phyloP scores from a whole-genome alignment of 2,888 invertebrate genomes.

The Rosalia funebris region DNA sequence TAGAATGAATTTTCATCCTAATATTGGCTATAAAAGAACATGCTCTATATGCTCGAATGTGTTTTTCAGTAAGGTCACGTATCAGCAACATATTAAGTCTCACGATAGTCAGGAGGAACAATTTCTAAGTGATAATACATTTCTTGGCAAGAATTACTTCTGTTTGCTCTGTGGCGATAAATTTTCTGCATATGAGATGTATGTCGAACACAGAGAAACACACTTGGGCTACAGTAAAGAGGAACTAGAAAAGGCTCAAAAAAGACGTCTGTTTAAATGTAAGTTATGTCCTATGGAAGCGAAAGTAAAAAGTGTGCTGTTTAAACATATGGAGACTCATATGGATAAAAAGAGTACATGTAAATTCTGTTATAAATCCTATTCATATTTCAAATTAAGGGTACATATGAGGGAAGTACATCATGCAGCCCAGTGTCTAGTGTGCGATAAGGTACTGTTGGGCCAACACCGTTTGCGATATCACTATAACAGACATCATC shows the following conservation, averaged over 20 bases:
- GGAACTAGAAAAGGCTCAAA: not conserved
- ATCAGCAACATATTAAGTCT: not conserved
- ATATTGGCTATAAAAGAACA: no score
- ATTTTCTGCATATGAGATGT: not conserved
- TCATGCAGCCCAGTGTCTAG: no score
- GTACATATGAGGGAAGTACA: not conserved
- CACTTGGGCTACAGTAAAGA: not conserved
- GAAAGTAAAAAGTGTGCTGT: not conserved
- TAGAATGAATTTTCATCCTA: no score
- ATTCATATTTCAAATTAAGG: not conserved
- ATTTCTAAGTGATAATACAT: no score
- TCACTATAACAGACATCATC: no score
- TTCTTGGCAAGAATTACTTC: not conserved
- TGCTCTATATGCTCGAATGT: not conserved
- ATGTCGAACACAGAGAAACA: not conserved
- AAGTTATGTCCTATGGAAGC: not conserved
- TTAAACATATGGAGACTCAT: not conserved
- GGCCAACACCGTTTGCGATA: not conserved
- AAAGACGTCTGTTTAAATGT: not conserved
- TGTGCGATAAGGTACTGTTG: not conserved
- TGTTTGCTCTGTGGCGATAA: not conserved
- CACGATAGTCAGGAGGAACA: not conserved
- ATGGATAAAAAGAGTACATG: slow-evolving; percentile 1
- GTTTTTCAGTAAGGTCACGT: not conserved
- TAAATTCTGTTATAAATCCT: not conserved